Conservation (phyloP, 2,888 invertebrate genomes). For the Pyralis farinalis region DNA sequence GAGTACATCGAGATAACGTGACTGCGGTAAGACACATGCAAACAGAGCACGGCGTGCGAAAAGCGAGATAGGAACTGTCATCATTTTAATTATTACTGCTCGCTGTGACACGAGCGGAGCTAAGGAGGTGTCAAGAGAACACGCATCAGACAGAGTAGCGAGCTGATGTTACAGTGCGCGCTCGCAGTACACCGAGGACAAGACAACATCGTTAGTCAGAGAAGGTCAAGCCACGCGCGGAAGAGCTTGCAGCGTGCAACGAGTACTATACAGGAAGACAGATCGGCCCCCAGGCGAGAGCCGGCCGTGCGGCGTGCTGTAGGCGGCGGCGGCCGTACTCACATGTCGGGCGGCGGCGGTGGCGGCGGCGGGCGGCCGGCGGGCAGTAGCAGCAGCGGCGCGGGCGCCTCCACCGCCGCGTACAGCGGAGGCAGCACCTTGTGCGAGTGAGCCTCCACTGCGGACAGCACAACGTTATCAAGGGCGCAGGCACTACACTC, state of each 20-base stretch:
- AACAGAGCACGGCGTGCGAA: slow-evolving; percentile 26
- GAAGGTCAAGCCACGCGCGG: too few species aligned
- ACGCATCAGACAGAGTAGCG: slow-evolving; percentile 1
- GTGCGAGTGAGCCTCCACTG: slow-evolving; percentile 67
- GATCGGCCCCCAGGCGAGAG: background rate
- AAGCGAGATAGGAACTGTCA: slow-evolving; percentile 12
- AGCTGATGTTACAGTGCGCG: too few species aligned
- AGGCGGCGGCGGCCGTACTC: slow-evolving; percentile 38
- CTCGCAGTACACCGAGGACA: slow-evolving; percentile 6
- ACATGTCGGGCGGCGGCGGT: slow-evolving; percentile 51
- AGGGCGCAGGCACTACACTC: slow-evolving; percentile 11
- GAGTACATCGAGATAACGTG: too few species aligned
- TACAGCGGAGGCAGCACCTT: slow-evolving; percentile 73
- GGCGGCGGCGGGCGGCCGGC: slow-evolving; percentile 42
- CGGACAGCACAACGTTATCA: slow-evolving; percentile 47
- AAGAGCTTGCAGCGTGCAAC: too few species aligned
- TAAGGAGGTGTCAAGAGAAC: background rate
- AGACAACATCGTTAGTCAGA: too few species aligned
- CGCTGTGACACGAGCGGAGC: background rate
- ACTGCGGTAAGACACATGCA: slow-evolving; percentile 27
- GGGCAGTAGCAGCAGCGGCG: slow-evolving; percentile 49
- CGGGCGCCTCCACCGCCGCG: slow-evolving; percentile 59
- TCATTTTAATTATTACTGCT: background rate
- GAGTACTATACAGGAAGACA: too few species aligned
- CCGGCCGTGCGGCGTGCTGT: slow-evolving; percentile 1